Evolutionary conservation across 2,797 vertebrate species (phyloP), one percentile per base, ranked within the genome.

Genomic region (Spinus olivaceus): DNA sequence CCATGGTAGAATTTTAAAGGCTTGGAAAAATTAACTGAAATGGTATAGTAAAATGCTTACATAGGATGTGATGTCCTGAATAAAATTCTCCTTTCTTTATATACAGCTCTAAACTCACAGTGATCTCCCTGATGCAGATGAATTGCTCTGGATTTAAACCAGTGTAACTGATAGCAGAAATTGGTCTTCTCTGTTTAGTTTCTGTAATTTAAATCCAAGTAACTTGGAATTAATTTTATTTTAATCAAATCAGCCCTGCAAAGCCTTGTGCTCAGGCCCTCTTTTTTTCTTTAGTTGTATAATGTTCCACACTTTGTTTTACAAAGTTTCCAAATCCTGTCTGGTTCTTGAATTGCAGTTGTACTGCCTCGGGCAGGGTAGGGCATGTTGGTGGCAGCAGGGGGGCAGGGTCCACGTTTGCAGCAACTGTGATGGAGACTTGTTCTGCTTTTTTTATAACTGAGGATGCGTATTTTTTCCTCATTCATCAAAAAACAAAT

Each of bases 11-110:
- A 42, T 88, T 86, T 92, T 70, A 86, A 94, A 84, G 50, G 63
- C 73, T 96, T 65, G 66, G 60, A 95, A 90, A 94, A 88, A 84
- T 83, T 86, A 94, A 81, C 70, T 73, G 60, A 78, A 89, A 47
- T 41, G 37, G 8, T 46, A 19, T 42, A 59, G n/a, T 72, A 86
- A 72, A 86, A 84, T 57, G 24, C 49, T 79, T 76, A 28, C 49
- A 46, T 61, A 47, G 46, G 46, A 50, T 54, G 42, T 33, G 64
- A 41, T 71, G 65, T 44, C 54, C 53, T 81, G 60, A 88, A 79
- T 78, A 18, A 73, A 84, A 60, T 66, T 50, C 5, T 78, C 21
- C 39, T 47, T 63, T 59, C 20, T 87, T 37, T 81, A n/a, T 84
- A 9, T 66, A 44, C 14, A 23, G 1, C 47, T 60, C 25, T 71